Evolutionary conservation across 2,888 invertebrate species (phyloP).

Genomic region (Callosobruchus maculatus): DNA sequence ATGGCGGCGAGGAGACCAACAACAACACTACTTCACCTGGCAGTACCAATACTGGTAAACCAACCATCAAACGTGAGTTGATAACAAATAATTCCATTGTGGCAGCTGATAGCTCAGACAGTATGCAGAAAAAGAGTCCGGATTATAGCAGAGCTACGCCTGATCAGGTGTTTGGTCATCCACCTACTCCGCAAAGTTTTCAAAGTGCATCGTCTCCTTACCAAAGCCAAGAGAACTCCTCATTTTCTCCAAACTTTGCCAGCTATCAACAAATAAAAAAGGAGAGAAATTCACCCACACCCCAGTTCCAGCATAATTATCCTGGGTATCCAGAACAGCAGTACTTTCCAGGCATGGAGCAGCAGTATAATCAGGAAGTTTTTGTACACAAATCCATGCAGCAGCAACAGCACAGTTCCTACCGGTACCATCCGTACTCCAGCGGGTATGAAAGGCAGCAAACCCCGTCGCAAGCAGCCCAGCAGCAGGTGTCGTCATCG

Average conservation of each 20-base stretch:
- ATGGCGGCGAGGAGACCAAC: constrained; percentile 62
- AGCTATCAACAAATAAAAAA: constrained; percentile 40
- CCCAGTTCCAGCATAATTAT: constrained; percentile 33
- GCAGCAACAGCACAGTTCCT: constrained; percentile 34
- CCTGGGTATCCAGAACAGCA: constrained; percentile 32
- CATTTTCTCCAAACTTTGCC: constrained; percentile 53
- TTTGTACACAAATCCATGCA: constrained; percentile 39
- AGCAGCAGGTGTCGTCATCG: constrained; percentile 39
- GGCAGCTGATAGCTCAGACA: constrained; percentile 74
- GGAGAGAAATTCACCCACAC: constrained; percentile 51
- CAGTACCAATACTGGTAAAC: constrained; percentile 25
- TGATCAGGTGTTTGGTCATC: constrained; percentile 60
- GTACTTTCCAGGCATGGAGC: constrained; percentile 39
- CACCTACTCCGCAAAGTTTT: constrained; percentile 64
- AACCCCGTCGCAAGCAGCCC: constrained; percentile 13
- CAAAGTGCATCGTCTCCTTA: constrained; percentile 66
- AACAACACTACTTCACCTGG: constrained; percentile 46
- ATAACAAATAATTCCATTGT: constrained; percentile 55
- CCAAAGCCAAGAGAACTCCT: constrained; percentile 57
- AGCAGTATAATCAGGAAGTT: constrained; percentile 41
- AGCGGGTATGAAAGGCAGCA: constrained; percentile 39
- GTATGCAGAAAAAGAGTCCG: constrained; percentile 60
- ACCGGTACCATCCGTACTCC: constrained; percentile 48
- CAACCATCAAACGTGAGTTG: constrained; percentile 55
- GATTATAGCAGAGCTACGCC: constrained; percentile 56